Base-by-base conservation (phyloP, 2,113 vertebrate species). In the Pseudopodoces humilis region DNA sequence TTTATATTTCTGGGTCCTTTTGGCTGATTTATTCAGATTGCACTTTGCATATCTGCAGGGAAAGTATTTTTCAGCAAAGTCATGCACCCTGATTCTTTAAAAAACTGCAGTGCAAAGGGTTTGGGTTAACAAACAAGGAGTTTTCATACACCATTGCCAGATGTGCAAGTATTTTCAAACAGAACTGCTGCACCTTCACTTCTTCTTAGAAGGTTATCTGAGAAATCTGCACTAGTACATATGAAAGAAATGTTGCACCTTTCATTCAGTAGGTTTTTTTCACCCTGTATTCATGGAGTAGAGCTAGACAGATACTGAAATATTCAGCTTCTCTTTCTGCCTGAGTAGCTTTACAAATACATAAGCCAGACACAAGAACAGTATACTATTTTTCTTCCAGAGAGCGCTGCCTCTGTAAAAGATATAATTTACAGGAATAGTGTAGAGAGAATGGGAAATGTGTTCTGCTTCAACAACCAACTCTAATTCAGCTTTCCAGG, bases 291-390 rank as follows among this genome's bases (percentile, higher is more conserved):
- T 44, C 47, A 52, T 50, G 13, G 43, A 86, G 35, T 44, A 95
- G 50, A 59, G 59, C 59, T 56, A 86, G 91, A 65, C 53, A 88
- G 75, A 87, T 30, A 71, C 55, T 96, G 91, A 97, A 95, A 92
- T 96, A 94, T 94, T 95, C 92, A 91, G 20, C 62, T 85, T 86
- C 52, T 63, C 35, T 90, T 87, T 72, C 85, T 95, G 87, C 82
- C 64, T 95, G 88, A 96, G 72, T 71, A 96, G 56, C 93, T 95
- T 95, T 81, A 94, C 88, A 94, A 95, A 95, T 88, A 59, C 55
- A 70, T 84, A 94, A 52, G 25, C 55, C 59, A 91, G 74, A 79
- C 80, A 86, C 33, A 72, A 76, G 58, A 84, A 58, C 46, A 70
- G 56, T 81, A 70, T 9, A 67, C 14, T 58, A n/a, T 91, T 96